Evolutionary conservation across 2,888 invertebrate genomes (phyloP).

Genomic region (Napeogenes sylphis): DNA sequence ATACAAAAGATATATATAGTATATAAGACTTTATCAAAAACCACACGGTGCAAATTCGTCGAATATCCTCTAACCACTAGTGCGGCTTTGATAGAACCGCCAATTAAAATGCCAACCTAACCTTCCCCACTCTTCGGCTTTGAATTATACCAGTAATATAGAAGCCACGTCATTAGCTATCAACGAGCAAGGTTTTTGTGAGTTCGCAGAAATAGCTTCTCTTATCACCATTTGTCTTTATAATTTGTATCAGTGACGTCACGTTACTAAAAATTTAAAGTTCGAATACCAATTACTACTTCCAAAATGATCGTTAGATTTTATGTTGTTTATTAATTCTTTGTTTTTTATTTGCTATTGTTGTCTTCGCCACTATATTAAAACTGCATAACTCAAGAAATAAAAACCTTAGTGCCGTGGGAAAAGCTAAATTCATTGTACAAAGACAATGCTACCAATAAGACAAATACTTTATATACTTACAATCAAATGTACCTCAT

Average conservation of each 20-base stretch:
- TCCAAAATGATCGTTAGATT: no score
- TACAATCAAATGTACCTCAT: not conserved
- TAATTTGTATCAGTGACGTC: no score
- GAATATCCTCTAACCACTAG: slow-evolving; percentile 36
- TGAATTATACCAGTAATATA: slow-evolving; percentile 10
- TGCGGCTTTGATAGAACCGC: slow-evolving; percentile 44
- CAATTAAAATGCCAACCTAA: slow-evolving; percentile 48
- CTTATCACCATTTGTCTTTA: no score
- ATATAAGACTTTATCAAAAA: slow-evolving; percentile 14
- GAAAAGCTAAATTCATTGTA: no score
- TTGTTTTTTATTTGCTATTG: no score
- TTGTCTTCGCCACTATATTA: no score
- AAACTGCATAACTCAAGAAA: no score
- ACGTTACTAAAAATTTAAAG: no score
- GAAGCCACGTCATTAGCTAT: slow-evolving; percentile 25
- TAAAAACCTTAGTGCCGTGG: no score
- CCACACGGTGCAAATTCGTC: slow-evolving; percentile 35
- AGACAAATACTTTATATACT: not conserved
- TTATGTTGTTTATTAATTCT: no score
- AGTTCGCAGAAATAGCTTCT: slow-evolving; percentile 19
- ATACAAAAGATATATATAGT: not conserved
- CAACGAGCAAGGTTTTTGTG: slow-evolving; percentile 12
- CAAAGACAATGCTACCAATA: no score
- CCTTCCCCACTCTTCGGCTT: slow-evolving; percentile 22
- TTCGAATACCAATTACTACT: no score